Evolutionary conservation across 2,113 vertebrate species (phyloP).

Genomic region (Hirundichthys speculiger): DNA sequence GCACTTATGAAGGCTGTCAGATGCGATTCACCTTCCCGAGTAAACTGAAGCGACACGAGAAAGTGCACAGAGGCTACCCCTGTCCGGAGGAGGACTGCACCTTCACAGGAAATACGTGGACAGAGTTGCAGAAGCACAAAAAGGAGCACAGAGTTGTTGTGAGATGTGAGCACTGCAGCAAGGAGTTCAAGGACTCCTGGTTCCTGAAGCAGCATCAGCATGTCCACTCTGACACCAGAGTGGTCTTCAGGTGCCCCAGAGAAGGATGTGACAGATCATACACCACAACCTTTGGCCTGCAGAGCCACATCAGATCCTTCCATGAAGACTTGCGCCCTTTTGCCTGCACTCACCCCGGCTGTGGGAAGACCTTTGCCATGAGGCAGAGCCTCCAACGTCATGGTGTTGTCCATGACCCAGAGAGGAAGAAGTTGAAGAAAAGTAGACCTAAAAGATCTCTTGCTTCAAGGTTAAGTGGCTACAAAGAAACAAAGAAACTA

Average conservation of each 20-base stretch:
- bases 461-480: slow-evolving; percentile 89
- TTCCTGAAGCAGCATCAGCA: slow-evolving; percentile 87
- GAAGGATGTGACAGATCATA: slow-evolving; percentile 88
- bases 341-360: slow-evolving; percentile 82
- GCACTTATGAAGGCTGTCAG: slow-evolving; percentile 85
- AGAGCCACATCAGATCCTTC: slow-evolving; percentile 90
- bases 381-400: slow-evolving; percentile 91
- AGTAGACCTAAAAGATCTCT: slow-evolving; percentile 83
- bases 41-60: slow-evolving; percentile 86
- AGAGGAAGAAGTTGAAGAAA: slow-evolving; percentile 81
- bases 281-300: slow-evolving; percentile 90
- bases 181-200: slow-evolving; percentile 84
- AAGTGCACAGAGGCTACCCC: slow-evolving; percentile 90
- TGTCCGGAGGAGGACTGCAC: slow-evolving; percentile 85
- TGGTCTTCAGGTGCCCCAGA: slow-evolving; percentile 83
- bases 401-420: slow-evolving; percentile 85
- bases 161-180: slow-evolving; percentile 84
- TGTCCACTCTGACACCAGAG: slow-evolving; percentile 77
- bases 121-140: slow-evolving; percentile 86
- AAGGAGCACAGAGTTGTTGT: slow-evolving; percentile 79
- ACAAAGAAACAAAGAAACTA: slow-evolving; percentile 31
- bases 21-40: slow-evolving; percentile 83
- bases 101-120: slow-evolving; percentile 90
- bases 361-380: slow-evolving; percentile 88
- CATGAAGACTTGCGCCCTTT: slow-evolving; percentile 86